Conservation (phyloP, 2,113 vertebrate species). For the Dryoscopus gambensis region DNA sequence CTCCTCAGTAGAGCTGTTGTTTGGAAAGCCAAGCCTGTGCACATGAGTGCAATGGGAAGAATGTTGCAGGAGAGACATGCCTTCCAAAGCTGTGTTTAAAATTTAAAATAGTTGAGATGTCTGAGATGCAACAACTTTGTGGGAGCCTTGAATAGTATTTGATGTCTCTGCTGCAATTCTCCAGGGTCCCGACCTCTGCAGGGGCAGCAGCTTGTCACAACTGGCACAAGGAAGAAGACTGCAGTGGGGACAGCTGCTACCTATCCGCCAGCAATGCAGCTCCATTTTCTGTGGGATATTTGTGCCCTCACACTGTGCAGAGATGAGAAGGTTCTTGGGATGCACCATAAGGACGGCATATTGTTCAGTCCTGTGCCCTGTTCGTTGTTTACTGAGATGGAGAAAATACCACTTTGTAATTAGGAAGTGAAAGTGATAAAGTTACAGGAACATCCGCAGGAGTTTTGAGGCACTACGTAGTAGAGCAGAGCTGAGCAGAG, state of each 20-base stretch:
- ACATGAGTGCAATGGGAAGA: conserved; percentile 21
- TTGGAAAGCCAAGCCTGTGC: conserved; percentile 33
- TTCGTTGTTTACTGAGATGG: not conserved
- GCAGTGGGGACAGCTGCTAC: not conserved
- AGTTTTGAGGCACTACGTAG: not conserved
- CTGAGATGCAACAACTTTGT: conserved; percentile 6
- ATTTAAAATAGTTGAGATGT: conserved; percentile 36
- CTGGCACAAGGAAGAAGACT: not conserved
- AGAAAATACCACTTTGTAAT: not conserved
- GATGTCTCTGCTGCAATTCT: not conserved
- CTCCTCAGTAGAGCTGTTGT: conserved; percentile 11
- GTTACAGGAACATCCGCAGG: not conserved
- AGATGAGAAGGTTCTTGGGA: not conserved
- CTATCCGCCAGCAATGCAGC: fast-evolving
- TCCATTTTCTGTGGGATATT: not conserved
- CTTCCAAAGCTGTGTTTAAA: conserved; percentile 43
- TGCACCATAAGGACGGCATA: fast-evolving
- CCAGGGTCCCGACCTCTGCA: not conserved
- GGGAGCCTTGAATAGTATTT: not conserved
- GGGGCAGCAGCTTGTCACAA: not conserved
- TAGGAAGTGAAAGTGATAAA: not conserved
- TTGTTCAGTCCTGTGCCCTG: not conserved
- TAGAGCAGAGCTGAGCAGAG: not conserved
- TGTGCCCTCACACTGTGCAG: not conserved
- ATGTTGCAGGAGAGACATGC: conserved; percentile 34